Evolutionary conservation across 2,113 vertebrate species (phyloP), one percentile per base, ranked within the genome.

Genomic region (Nothobranchius furzeri): DNA sequence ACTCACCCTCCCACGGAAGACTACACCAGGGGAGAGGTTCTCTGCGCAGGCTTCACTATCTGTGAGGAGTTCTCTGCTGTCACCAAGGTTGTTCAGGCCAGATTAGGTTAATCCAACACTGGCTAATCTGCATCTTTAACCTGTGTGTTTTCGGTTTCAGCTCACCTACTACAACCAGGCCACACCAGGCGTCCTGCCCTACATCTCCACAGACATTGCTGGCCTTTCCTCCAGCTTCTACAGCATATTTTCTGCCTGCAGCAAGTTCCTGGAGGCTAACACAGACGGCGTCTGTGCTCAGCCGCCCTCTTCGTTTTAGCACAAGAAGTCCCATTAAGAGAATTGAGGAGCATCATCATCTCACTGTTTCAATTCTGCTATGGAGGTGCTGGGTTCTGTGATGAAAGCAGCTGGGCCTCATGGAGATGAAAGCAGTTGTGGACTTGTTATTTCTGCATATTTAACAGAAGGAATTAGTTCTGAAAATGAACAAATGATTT

Each of bases 131-230:
- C 15, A 24, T 13, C 1, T 63, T 13, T 6, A n/a, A 12, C 7
- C 50, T 64, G 0, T 52, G 6, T 0, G 36, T 12, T 43, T 60
- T 58, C 47, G 12, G 62, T 8, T 76, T 14, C 87, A 98, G 97
- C 92, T 98, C 64, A 94, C 96, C 57, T 99, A 98, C 86, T 99
- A 98, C 87, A 98, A 97, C 87, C 96, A 98, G 90, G 96, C 94
- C 2, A 96, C 93, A 0, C 94, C 95, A 0, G 95, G 94, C 6
- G 86, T 98, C 53, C 92, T 99, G 64, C 94, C 94, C 50, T 97
- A 97, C 0, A 92, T 99, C 88, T 96, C 96, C 72, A 95, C 93
- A 67, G 96, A 99, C 0, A 95, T 98, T 47, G 90, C 89, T 0
- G 97, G 96, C 30, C 93, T 99, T 20, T 99, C 97, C 42, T 96